Percentiles rank a stretch among this genome's conserved stretches.
Conservation (phyloP, 2,797 vertebrate species). For the Pelobates cultripes region DNA sequence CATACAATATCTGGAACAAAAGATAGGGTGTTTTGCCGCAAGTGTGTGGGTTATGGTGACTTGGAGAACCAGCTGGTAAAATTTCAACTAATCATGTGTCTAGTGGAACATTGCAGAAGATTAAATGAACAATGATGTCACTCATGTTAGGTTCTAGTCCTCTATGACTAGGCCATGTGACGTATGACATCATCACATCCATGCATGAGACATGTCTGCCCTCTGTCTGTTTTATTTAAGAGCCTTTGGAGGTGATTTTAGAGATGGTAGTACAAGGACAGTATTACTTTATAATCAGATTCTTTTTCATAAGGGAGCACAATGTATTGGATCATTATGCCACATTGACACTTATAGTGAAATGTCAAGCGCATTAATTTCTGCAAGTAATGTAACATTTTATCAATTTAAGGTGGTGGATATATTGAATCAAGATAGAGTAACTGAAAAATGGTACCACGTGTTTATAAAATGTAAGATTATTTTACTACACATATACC, state of each 20-base stretch:
- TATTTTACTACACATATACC: too few species aligned
- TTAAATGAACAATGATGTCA: too few species aligned
- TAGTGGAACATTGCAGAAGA: too few species aligned
- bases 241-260: neutral
- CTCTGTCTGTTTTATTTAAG: neutral
- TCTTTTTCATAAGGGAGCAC: conserved; percentile 2
- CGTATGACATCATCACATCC: neutral
- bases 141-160: neutral
- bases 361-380: conserved; percentile 14
- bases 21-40: too few species aligned
- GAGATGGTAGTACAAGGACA: neutral
- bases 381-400: conserved; percentile 10
- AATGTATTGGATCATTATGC: conserved; percentile 8
- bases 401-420: conserved; percentile 53
- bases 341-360: neutral
- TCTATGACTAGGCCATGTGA: neutral
- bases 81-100: too few species aligned
- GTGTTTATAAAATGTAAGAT: too few species aligned
- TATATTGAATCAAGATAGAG: neutral
- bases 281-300: neutral
- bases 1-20: too few species aligned
- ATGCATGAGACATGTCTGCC: neutral
- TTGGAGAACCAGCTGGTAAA: too few species aligned
- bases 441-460: neutral
- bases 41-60: too few species aligned